A percentile compares a stretch with the other conserved stretches of the same genome.
phyloP scores from a whole-genome alignment of 2,888 invertebrate species.

The Serripes groenlandicus region DNA sequence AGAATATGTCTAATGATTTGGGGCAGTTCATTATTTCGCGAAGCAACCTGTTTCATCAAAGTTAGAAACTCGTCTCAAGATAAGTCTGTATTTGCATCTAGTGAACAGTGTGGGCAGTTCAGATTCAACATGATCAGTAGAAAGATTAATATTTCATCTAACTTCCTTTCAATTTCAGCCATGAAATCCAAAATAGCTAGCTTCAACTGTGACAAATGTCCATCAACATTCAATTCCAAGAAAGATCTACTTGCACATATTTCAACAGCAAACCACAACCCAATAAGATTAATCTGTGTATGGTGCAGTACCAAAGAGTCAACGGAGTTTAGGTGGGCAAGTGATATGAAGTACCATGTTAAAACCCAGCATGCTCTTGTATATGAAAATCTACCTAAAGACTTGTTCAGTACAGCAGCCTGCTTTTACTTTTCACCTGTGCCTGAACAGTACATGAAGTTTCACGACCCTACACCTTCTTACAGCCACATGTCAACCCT shows the following conservation, averaged over 20 bases:
- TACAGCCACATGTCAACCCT: not conserved
- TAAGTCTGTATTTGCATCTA: too few relatives aligned
- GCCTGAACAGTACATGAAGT: not conserved
- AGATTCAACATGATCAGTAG: too few relatives aligned
- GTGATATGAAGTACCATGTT: not conserved
- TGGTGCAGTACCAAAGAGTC: not conserved
- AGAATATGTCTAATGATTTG: too few relatives aligned
- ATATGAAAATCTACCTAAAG: not conserved
- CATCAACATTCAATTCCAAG: not conserved
- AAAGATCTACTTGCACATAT: not conserved
- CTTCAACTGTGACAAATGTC: not conserved
- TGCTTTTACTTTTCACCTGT: not conserved
- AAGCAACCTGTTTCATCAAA: too few relatives aligned
- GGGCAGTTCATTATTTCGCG: too few relatives aligned
- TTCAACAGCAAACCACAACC: conserved; percentile 1
- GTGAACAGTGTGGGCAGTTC: too few relatives aligned
- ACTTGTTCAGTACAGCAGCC: not conserved
- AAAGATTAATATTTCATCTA: too few relatives aligned
- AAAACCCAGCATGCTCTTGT: not conserved
- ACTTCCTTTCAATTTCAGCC: not conserved
- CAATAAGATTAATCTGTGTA: not conserved
- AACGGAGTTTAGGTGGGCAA: not conserved
- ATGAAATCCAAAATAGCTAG: not conserved
- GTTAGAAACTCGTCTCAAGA: too few relatives aligned
- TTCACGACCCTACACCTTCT: not conserved